Conservation (phyloP, 2,888 invertebrate genomes). For the Sicus ferrugineus region DNA sequence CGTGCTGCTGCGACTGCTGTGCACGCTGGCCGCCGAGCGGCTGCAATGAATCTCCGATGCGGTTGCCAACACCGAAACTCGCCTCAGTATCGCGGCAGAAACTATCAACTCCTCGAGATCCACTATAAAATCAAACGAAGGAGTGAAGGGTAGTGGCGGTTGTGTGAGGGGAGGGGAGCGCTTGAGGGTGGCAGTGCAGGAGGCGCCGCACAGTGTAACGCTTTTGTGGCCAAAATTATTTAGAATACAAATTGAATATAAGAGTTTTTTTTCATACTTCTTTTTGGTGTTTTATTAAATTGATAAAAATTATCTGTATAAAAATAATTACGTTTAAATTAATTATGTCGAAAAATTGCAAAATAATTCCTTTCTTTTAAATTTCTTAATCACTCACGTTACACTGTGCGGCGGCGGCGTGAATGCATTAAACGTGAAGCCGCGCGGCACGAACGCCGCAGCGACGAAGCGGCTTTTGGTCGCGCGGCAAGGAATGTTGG, state of each 20-base stretch:
- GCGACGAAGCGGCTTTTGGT: not conserved
- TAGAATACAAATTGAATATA: no score
- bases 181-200: not conserved
- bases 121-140: slow-evolving; percentile 8
- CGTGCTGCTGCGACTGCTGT: slow-evolving; percentile 13
- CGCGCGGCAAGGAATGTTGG: not conserved
- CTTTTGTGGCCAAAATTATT: no score
- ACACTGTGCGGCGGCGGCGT: no score
- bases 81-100: not conserved
- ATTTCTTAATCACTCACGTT: no score
- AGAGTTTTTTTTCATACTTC: no score
- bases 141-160: not conserved
- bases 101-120: not conserved
- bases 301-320: no score
- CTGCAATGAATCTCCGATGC: slow-evolving; percentile 18
- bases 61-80: not conserved
- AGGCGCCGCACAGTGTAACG: not conserved
- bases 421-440: not conserved
- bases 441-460: not conserved
- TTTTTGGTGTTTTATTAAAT: no score
- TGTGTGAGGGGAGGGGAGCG: not conserved
- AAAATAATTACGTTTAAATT: no score
- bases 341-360: no score
- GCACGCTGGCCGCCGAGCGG: slow-evolving; percentile 11
- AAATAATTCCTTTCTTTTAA: no score